phyloP scores from a whole-genome alignment of 2,888 invertebrate species.

The Thelaira solivaga region DNA sequence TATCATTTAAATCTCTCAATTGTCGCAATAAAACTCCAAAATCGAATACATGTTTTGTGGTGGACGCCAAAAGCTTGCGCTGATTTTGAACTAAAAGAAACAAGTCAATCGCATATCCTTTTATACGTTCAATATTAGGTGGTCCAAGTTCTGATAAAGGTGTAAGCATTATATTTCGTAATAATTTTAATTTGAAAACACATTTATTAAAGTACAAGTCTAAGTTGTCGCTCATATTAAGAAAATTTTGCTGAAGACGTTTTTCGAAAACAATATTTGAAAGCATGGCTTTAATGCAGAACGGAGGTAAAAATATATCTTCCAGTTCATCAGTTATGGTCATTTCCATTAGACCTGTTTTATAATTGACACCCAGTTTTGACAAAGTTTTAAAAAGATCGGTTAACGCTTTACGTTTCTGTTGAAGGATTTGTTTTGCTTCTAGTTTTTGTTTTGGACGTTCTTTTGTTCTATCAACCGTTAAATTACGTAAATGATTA shows the following conservation, averaged over 20 bases:
- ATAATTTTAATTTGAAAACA: slow-evolving; percentile 74
- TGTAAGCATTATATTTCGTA: slow-evolving; percentile 77
- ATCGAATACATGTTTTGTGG: slow-evolving; percentile 80
- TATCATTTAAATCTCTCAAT: slow-evolving; percentile 69
- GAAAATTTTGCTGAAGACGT: slow-evolving; percentile 75
- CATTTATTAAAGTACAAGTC: slow-evolving; percentile 75
- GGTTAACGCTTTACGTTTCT: slow-evolving; percentile 89
- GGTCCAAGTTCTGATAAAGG: slow-evolving; percentile 88
- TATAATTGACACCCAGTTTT: slow-evolving; percentile 87
- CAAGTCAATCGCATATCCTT: slow-evolving; percentile 89
- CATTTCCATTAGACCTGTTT: slow-evolving; percentile 84
- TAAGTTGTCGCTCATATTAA: slow-evolving; percentile 74
- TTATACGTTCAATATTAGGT: slow-evolving; percentile 89
- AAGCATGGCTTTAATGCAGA: slow-evolving; percentile 82
- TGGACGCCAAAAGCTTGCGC: slow-evolving; percentile 81
- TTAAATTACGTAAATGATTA: slow-evolving; percentile 80
- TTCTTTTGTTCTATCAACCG: slow-evolving; percentile 76
- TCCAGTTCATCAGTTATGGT: slow-evolving; percentile 78
- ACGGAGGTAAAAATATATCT: slow-evolving; percentile 83
- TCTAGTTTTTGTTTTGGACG: slow-evolving; percentile 87
- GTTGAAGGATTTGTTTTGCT: slow-evolving; percentile 88
- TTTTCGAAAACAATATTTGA: slow-evolving; percentile 79
- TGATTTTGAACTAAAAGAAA: slow-evolving; percentile 83
- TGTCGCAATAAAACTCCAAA: slow-evolving; percentile 78
- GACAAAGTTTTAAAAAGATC: slow-evolving; percentile 90